These are phyloP conservation scores for Sminthurinus aureus DNA, from an alignment of 2,888 invertebrate species.

Conservation along the genomic window DNA sequence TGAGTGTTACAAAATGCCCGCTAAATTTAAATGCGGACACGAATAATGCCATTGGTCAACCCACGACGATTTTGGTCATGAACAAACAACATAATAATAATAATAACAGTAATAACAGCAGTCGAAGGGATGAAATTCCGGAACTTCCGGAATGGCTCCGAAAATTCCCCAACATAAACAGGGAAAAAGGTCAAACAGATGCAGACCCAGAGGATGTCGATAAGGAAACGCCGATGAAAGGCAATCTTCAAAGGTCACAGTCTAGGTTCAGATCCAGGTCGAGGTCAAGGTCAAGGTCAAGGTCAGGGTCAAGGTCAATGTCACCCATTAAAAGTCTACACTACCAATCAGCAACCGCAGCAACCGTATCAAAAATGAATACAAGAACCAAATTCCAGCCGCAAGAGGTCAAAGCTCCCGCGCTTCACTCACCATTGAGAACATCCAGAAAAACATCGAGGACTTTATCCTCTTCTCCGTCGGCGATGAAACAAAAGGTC, in stretches of 20 bases:
- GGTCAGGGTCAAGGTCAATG: not conserved
- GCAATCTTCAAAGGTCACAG: not conserved
- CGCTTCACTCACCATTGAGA: too few relatives aligned
- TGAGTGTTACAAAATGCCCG: not conserved
- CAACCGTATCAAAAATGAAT: too few relatives aligned
- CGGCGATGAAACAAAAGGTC: not conserved
- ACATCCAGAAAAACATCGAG: too few relatives aligned
- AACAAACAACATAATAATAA: not conserved
- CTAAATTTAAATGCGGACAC: not conserved
- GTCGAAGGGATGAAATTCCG: not conserved
- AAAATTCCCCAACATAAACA: not conserved
- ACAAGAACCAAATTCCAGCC: too few relatives aligned
- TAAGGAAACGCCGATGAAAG: not conserved
- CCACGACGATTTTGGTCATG: not conserved
- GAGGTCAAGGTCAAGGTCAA: too few relatives aligned
- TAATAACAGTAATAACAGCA: not conserved
- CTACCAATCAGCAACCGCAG: too few relatives aligned
- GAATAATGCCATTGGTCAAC: too few relatives aligned
- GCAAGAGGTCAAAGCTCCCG: too few relatives aligned
- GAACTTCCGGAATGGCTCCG: not conserved
- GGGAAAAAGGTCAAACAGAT: not conserved
- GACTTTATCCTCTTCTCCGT: too few relatives aligned
- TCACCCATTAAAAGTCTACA: too few relatives aligned
- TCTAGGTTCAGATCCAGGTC: not conserved
- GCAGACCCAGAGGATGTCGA: not conserved